These are phyloP conservation scores for Spilogale gracilis DNA, from an alignment of 2,113 vertebrate species.

Conservation along the genomic window DNA sequence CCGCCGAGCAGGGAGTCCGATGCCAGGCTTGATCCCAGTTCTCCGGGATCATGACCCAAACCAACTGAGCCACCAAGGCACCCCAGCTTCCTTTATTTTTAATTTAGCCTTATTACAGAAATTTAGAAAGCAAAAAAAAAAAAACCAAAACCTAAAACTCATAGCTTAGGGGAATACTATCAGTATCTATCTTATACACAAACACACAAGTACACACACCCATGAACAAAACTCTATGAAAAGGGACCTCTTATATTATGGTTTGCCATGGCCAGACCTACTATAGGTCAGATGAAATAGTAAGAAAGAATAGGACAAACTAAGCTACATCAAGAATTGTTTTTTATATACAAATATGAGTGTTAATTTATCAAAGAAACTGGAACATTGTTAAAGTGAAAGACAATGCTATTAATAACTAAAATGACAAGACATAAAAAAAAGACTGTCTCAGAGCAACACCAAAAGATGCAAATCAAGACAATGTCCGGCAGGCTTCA, in stretches of 20 bases:
- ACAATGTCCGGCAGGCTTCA: neutral
- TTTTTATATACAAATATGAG: neutral
- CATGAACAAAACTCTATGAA: neutral
- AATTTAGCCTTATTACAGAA: neutral
- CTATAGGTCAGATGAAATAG: neutral
- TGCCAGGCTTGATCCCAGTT: too few species aligned
- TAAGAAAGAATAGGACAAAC: neutral
- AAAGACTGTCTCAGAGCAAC: neutral
- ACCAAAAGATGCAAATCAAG: neutral
- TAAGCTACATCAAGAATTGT: neutral
- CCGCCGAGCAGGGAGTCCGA: too few species aligned
- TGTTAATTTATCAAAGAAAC: neutral
- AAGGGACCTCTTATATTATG: neutral
- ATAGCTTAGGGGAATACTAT: neutral
- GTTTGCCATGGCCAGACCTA: neutral
- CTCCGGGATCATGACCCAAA: too few species aligned
- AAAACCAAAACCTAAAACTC: neutral
- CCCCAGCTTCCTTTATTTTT: neutral
- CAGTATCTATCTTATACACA: neutral
- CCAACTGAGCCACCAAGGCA: too few species aligned
- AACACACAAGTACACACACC: neutral
- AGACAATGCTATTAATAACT: neutral
- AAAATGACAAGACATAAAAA: neutral
- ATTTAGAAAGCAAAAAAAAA: constrained; percentile 21
- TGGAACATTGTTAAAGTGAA: neutral